phyloP scores from a whole-genome alignment of 2,888 invertebrate species.

The Lottia scabra region DNA sequence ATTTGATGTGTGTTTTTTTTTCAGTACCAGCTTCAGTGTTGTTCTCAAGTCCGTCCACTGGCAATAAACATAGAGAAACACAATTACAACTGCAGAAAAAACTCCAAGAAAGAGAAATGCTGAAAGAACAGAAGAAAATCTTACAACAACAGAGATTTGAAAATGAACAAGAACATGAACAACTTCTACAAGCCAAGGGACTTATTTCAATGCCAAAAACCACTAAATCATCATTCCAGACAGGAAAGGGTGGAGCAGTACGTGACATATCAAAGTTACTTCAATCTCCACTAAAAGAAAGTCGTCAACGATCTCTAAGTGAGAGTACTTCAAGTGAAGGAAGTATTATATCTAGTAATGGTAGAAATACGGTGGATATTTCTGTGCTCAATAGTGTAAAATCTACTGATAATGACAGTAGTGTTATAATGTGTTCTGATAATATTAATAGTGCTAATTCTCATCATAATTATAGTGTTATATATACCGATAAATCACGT shows the following conservation, averaged over 20 bases:
- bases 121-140: conserved; percentile 76
- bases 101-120: conserved; percentile 76
- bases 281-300: conserved; percentile 22
- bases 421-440: conserved; percentile 1
- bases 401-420: neutral
- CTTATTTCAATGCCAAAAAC: conserved; percentile 11
- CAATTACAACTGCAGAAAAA: conserved; percentile 78
- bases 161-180: conserved; percentile 37
- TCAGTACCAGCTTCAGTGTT: conserved; percentile 28
- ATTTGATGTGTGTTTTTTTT: conserved; percentile 4
- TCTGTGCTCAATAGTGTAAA: neutral
- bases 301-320: neutral
- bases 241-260: conserved; percentile 15
- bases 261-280: conserved; percentile 30
- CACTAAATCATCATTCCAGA: neutral
- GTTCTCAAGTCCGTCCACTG: conserved; percentile 26
- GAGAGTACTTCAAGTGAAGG: neutral
- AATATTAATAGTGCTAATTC: neutral
- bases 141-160: conserved; percentile 69
- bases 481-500: neutral
- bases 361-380: neutral
- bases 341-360: neutral
- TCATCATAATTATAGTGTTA: neutral
- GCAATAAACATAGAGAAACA: conserved; percentile 73
- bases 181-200: conserved; percentile 11